Conservation (phyloP, 2,888 invertebrate species). For the Gari tellinella region DNA sequence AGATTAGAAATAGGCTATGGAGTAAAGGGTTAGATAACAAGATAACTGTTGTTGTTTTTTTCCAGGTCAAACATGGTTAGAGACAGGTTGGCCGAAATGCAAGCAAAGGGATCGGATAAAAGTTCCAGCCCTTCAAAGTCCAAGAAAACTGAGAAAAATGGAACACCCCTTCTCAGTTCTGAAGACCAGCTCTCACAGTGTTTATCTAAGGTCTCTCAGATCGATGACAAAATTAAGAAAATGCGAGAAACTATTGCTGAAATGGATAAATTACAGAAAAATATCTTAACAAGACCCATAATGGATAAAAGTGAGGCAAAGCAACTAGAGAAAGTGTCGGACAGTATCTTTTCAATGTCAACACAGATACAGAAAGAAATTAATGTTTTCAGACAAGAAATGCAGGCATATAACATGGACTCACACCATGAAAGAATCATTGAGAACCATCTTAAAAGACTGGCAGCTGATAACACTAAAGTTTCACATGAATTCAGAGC, state of each 20-base stretch:
- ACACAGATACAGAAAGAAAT: constrained; percentile 68
- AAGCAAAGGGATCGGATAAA: constrained; percentile 60
- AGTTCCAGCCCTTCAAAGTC: constrained; percentile 43
- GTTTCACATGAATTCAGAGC: constrained; percentile 68
- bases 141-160: constrained; percentile 57
- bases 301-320: constrained; percentile 64
- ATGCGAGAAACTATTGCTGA: constrained; percentile 65
- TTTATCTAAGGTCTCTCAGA: constrained; percentile 60
- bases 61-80: constrained; percentile 62
- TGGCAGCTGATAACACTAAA: constrained; percentile 65
- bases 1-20: too few relatives aligned
- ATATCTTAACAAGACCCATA: constrained; percentile 68
- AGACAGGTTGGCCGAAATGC: constrained; percentile 72
- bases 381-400: constrained; percentile 37
- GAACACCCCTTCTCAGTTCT: constrained; percentile 62
- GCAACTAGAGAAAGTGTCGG: constrained; percentile 67
- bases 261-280: constrained; percentile 70
- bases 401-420: constrained; percentile 32
- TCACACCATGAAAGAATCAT: constrained; percentile 50
- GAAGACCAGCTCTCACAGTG: constrained; percentile 45
- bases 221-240: constrained; percentile 63
- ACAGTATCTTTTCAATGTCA: constrained; percentile 60
- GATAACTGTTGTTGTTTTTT: too few relatives aligned
- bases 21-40: too few relatives aligned
- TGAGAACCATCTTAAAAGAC: constrained; percentile 59